A percentile compares a stretch with the other conserved stretches of the same genome.
Conservation (phyloP, 1,140 invertebrate genomes). For the Sweltsa coloradensis region DNA sequence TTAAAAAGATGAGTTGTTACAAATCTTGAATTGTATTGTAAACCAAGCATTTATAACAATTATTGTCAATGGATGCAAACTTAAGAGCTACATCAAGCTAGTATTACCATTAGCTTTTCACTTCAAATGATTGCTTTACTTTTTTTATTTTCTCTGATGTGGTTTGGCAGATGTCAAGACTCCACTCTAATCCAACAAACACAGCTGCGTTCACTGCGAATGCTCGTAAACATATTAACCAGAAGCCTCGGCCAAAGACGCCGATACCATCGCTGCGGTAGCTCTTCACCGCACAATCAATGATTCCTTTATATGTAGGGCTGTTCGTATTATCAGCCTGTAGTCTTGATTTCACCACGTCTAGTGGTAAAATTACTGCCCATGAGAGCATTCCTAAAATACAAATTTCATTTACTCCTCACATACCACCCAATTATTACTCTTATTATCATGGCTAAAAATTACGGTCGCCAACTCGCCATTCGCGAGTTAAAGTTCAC, state of each 20-base stretch:
- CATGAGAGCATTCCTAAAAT: constrained; percentile 50
- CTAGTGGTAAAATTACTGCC: constrained; percentile 54
- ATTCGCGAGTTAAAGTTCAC: too few relatives aligned
- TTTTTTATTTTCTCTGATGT: constrained; percentile 1
- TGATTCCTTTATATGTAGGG: constrained; percentile 36
- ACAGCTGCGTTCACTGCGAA: constrained; percentile 58
- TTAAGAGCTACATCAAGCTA: too few relatives aligned
- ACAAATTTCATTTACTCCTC: background rate
- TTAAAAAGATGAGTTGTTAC: too few relatives aligned
- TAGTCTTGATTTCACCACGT: constrained; percentile 62
- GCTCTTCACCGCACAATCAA: constrained; percentile 35
- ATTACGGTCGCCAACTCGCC: too few relatives aligned
- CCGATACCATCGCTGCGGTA: constrained; percentile 35
- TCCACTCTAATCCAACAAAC: constrained; percentile 48
- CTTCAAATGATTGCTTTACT: too few relatives aligned
- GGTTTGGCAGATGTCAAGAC: background rate
- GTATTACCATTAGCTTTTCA: too few relatives aligned
- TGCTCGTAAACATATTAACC: constrained; percentile 42
- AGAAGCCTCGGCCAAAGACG: constrained; percentile 45
- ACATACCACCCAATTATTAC: background rate
- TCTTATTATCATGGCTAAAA: background rate
- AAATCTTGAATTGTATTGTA: too few relatives aligned
- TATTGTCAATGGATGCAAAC: too few relatives aligned
- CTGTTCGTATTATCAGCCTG: constrained; percentile 46
- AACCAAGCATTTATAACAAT: too few relatives aligned